These are phyloP conservation scores for Dipodomys spectabilis DNA, from an alignment of 2,113 vertebrate species.

Conservation along the genomic window DNA sequence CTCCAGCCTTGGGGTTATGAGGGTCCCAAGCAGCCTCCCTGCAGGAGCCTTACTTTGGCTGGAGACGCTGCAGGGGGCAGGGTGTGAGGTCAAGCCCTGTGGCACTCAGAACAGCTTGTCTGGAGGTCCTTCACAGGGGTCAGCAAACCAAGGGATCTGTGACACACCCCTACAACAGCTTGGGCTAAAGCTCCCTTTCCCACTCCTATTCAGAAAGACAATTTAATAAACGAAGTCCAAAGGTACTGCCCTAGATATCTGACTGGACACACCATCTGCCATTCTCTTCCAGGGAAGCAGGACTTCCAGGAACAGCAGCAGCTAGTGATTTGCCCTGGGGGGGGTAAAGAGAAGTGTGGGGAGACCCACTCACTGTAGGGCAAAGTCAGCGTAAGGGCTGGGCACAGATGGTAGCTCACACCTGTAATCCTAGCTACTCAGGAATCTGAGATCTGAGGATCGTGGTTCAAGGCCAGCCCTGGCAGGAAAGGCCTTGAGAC, in stretches of 20 bases:
- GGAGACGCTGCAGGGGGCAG: not conserved
- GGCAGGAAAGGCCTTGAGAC: not conserved
- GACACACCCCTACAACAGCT: no score
- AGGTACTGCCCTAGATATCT: no score
- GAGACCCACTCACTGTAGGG: not conserved
- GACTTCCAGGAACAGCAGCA: not conserved
- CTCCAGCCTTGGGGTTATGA: not conserved
- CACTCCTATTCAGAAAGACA: not conserved
- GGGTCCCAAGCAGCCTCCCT: not conserved
- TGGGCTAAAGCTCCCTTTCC: not conserved
- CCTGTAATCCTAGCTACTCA: no score
- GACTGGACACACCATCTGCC: not conserved
- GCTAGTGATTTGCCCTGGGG: no score
- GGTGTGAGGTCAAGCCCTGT: no score
- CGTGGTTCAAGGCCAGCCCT: no score
- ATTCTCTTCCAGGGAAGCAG: not conserved
- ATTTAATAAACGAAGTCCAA: not conserved
- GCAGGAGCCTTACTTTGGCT: not conserved
- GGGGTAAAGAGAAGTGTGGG: not conserved
- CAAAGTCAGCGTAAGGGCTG: not conserved
- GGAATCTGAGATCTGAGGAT: no score
- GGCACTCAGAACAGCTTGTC: not conserved
- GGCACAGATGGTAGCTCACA: no score
- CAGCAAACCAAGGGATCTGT: not conserved
- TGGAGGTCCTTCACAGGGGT: rapidly evolving